These are phyloP conservation scores for Ciona savignyi DNA, from an alignment of 23 tunicate species.

Conservation along the genomic window DNA sequence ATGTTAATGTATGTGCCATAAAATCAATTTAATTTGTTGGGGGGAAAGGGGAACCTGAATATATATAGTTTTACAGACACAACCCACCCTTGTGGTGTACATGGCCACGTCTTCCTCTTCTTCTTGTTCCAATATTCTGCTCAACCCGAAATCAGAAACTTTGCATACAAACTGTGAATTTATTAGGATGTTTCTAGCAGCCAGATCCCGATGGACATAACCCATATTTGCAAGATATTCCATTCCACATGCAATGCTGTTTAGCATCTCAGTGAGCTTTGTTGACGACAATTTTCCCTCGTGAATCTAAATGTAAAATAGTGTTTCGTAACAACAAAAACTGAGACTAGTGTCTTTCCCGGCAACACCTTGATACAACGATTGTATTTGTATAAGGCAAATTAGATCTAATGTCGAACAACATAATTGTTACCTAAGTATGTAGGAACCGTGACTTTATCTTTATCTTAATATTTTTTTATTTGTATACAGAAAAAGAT, in stretches of 20 bases:
- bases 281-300: conserved; percentile 16
- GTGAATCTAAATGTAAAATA: conserved; percentile 40
- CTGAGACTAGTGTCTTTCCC: background rate
- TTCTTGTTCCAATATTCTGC: conserved; percentile 63
- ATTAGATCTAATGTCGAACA: too few species aligned
- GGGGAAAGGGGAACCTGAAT: too few species aligned
- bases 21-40: too few species aligned
- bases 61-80: background rate
- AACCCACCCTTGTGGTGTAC: conserved; percentile 92
- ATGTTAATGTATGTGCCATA: too few species aligned
- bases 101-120: conserved; percentile 63
- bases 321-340: too few species aligned
- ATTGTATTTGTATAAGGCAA: too few species aligned
- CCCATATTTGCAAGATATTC: conserved; percentile 88
- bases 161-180: conserved; percentile 51
- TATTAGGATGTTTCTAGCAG: conserved; percentile 72
- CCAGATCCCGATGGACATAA: conserved; percentile 91
- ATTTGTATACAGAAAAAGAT: too few species aligned
- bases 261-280: conserved; percentile 50
- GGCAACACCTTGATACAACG: background rate
- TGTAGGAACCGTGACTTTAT: too few species aligned
- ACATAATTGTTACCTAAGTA: too few species aligned
- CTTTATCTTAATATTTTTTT: too few species aligned
- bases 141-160: conserved; percentile 91
- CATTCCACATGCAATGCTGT: conserved; percentile 85